A percentile compares a stretch with the other conserved stretches of the same genome.
phyloP scores from a whole-genome alignment of 2,113 vertebrate genomes.

The Tonatia bakeri region DNA sequence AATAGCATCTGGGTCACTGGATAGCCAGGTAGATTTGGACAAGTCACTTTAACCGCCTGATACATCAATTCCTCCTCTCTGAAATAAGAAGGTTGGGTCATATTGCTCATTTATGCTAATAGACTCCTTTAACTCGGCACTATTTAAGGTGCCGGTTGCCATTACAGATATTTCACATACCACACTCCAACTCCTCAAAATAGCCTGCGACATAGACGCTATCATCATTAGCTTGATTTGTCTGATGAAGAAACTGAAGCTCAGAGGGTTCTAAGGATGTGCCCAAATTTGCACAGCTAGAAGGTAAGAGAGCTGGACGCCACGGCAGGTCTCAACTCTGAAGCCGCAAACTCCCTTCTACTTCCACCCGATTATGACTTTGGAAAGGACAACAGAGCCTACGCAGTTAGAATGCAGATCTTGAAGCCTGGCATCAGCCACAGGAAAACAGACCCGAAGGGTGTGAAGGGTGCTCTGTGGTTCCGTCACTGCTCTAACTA shows the following conservation, averaged over 20 bases:
- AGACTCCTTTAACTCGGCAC: neutral
- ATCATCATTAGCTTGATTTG: neutral
- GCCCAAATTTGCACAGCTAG: neutral
- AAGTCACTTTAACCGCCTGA: conserved; percentile 14
- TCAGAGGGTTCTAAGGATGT: neutral
- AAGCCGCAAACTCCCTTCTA: neutral
- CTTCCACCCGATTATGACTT: neutral
- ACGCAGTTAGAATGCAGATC: neutral
- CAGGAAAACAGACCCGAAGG: neutral
- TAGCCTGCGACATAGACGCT: neutral
- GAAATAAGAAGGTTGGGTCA: neutral
- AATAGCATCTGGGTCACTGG: neutral
- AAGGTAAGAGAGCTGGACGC: neutral
- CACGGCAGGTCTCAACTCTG: neutral
- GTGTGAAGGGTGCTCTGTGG: neutral
- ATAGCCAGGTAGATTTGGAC: neutral
- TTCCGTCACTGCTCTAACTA: neutral
- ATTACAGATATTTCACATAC: neutral
- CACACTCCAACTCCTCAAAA: neutral
- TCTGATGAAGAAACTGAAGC: neutral
- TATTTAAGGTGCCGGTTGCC: neutral
- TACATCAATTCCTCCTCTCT: neutral
- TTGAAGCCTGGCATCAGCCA: neutral
- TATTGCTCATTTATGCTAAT: neutral
- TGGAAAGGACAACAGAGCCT: neutral